Percentiles rank a stretch among this genome's conserved stretches.
phyloP scores from a whole-genome alignment of 2,888 invertebrate species.

The Byasa hedistus region DNA sequence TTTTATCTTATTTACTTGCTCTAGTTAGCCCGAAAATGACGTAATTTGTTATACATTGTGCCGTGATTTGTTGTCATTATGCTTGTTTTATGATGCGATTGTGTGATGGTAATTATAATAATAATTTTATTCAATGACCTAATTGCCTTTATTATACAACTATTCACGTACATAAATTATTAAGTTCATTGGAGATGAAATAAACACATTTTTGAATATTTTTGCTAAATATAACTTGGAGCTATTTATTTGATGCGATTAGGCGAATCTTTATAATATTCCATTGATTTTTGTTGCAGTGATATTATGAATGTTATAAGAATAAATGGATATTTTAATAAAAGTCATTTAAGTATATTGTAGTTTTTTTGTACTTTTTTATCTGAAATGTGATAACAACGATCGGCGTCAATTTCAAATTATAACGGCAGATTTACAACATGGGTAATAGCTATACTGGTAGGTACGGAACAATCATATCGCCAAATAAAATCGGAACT shows the following conservation, averaged over 20 bases:
- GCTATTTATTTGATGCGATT: constrained; percentile 74
- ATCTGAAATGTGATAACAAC: no score
- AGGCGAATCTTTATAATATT: constrained; percentile 77
- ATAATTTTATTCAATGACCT: constrained; percentile 49
- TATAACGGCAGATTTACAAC: no score
- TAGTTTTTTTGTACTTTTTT: constrained; percentile 41
- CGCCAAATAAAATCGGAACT: no score
- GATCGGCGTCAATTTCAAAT: no score
- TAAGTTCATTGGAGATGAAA: constrained; percentile 22
- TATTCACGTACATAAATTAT: constrained; percentile 14
- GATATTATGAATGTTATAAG: constrained; percentile 81
- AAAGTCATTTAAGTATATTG: constrained; percentile 76
- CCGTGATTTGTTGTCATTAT: constrained; percentile 38
- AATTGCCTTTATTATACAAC: constrained; percentile 41
- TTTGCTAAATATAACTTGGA: constrained; percentile 54
- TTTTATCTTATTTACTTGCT: not conserved
- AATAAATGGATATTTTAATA: constrained; percentile 81
- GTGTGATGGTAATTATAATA: constrained; percentile 47
- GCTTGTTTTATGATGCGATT: constrained; percentile 47
- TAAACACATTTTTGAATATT: constrained; percentile 58
- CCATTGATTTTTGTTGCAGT: constrained; percentile 80
- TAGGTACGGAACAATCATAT: no score
- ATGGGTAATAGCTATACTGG: no score
- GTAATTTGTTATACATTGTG: not conserved
- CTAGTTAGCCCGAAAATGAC: not conserved